phyloP scores from a whole-genome alignment of 2,888 invertebrate genomes.

The Drosophila cognata region DNA sequence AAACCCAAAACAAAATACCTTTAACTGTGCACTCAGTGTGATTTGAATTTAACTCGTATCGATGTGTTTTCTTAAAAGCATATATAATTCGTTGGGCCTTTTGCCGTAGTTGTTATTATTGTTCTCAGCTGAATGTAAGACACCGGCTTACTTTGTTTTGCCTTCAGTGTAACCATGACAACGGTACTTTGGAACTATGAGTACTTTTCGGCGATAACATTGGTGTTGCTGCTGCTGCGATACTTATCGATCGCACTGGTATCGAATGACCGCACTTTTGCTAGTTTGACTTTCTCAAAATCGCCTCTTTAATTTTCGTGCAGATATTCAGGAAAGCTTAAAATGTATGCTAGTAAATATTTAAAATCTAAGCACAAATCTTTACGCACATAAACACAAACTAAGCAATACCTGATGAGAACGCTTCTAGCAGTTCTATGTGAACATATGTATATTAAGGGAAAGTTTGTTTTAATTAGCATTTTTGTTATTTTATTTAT shows the following conservation, averaged over 20 bases:
- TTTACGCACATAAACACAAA: not conserved
- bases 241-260: slow-evolving; percentile 6
- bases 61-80: slow-evolving; percentile 19
- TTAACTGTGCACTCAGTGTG: slow-evolving; percentile 23
- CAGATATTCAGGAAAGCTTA: not conserved
- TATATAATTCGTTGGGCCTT: slow-evolving; percentile 10
- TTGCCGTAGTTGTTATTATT: slow-evolving; percentile 10
- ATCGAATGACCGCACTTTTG: not conserved
- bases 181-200: slow-evolving; percentile 14
- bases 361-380: not conserved
- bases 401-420: not conserved
- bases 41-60: slow-evolving; percentile 42
- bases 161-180: slow-evolving; percentile 29
- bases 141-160: slow-evolving; percentile 34
- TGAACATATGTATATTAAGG: not conserved
- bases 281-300: not conserved
- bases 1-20: slow-evolving; percentile 27
- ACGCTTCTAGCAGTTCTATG: not conserved
- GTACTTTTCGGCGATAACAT: slow-evolving; percentile 7
- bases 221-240: not conserved
- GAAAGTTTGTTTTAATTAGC: no score
- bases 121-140: slow-evolving; percentile 1
- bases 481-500: not conserved
- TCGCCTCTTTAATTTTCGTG: no score
- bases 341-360: not conserved